A percentile compares a stretch with the other conserved stretches of the same genome.
Conservation (phyloP, 2,888 invertebrate genomes). For the Synanthedon andrenaeformis region DNA sequence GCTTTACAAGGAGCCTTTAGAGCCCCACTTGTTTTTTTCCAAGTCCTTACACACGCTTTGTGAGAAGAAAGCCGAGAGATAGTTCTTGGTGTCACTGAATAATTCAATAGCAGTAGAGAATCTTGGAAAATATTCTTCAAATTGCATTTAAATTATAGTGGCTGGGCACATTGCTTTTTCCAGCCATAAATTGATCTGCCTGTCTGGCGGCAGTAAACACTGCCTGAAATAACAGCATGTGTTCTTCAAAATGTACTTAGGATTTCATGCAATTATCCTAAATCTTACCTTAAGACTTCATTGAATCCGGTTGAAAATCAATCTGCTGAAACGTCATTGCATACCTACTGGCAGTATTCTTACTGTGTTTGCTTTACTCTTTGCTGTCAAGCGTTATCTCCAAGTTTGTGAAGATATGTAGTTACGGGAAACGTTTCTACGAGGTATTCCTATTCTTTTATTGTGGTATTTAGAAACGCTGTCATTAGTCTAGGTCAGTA, state of each 20-base stretch:
- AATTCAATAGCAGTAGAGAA: not conserved
- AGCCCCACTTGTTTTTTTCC: slow-evolving; percentile 4
- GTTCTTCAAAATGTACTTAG: too few relatives aligned
- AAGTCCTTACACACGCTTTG: slow-evolving; percentile 15
- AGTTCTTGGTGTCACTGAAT: not conserved
- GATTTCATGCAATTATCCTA: too few relatives aligned
- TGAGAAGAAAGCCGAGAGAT: slow-evolving; percentile 1
- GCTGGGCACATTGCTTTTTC: too few relatives aligned
- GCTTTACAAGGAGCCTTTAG: slow-evolving; percentile 13
- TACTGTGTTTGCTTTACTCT: not conserved
- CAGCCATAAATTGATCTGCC: too few relatives aligned
- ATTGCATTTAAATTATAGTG: too few relatives aligned
- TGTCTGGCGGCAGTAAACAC: too few relatives aligned
- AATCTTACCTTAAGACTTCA: too few relatives aligned
- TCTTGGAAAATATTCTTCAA: not conserved
- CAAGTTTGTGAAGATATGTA: not conserved
- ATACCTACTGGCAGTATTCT: too few relatives aligned
- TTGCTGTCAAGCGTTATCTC: not conserved
- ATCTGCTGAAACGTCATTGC: too few relatives aligned
- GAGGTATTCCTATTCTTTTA: not conserved
- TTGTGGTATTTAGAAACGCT: not conserved
- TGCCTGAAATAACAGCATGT: too few relatives aligned
- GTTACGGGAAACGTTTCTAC: not conserved
- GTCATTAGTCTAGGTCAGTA: not conserved
- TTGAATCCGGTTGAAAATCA: too few relatives aligned